Percentiles rank a stretch among this genome's conserved stretches.
Evolutionary conservation across 2,888 invertebrate species (phyloP).

Genomic region (Diaphora mendica): DNA sequence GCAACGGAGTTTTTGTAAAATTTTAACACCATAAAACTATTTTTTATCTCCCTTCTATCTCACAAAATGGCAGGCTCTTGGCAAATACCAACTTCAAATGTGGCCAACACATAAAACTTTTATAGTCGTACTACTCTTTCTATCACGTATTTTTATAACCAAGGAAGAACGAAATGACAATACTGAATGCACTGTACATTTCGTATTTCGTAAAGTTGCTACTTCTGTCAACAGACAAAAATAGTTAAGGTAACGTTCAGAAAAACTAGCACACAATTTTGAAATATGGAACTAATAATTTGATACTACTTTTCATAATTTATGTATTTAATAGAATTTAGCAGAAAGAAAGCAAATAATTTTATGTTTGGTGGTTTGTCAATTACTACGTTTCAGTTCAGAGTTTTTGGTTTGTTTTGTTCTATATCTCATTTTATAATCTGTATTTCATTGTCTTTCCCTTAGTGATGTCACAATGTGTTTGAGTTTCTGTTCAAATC

Average conservation of each 20-base stretch:
- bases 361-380: background rate
- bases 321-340: background rate
- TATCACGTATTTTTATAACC: slow-evolving; percentile 22
- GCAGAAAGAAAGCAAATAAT: background rate
- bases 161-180: slow-evolving; percentile 56
- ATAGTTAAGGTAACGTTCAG: slow-evolving; percentile 51
- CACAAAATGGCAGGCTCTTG: slow-evolving; percentile 87
- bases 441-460: background rate
- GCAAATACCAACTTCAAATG: slow-evolving; percentile 80
- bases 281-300: background rate
- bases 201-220: slow-evolving; percentile 62
- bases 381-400: background rate
- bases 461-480: background rate
- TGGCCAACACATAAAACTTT: slow-evolving; percentile 71
- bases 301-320: background rate
- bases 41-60: slow-evolving; percentile 86
- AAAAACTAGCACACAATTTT: slow-evolving; percentile 7
- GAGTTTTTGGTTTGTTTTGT: background rate
- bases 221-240: slow-evolving; percentile 69
- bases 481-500: background rate
- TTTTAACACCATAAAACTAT: slow-evolving; percentile 87
- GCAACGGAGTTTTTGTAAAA: slow-evolving; percentile 82
- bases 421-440: background rate
- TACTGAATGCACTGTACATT: slow-evolving; percentile 34
- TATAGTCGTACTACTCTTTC: slow-evolving; percentile 58